Conservation (phyloP, 2,797 vertebrate species). For the Ceyx erithaca region DNA sequence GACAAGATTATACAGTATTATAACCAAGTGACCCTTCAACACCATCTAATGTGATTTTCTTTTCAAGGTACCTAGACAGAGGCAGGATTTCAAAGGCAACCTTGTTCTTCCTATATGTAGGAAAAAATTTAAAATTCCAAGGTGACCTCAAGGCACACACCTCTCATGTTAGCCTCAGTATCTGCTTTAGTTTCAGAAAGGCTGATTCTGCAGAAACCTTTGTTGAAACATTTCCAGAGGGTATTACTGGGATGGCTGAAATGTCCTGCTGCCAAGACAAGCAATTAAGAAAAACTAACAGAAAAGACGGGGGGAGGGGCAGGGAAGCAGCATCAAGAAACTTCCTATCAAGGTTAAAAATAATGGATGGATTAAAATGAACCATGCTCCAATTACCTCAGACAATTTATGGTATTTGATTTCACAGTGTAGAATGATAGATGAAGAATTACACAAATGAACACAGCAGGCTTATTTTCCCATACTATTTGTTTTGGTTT, state of each 20-base stretch:
- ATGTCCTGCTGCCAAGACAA: constrained; percentile 36
- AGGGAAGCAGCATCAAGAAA: background rate
- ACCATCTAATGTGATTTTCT: background rate
- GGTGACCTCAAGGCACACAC: constrained; percentile 12
- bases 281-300: constrained; percentile 53
- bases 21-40: background rate
- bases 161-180: background rate
- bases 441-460: background rate
- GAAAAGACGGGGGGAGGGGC: background rate
- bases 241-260: constrained; percentile 19
- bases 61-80: background rate
- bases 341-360: constrained; percentile 18
- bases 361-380: background rate
- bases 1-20: background rate
- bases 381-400: background rate
- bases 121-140: background rate
- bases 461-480: background rate
- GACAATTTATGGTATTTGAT: background rate
- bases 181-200: constrained; percentile 40
- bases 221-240: constrained; percentile 38
- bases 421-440: background rate
- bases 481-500: background rate
- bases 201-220: constrained; percentile 53
- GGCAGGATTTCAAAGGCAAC: background rate
- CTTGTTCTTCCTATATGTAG: background rate